Conservation (phyloP, 2,113 vertebrate species). For the Serilophus lunatus region DNA sequence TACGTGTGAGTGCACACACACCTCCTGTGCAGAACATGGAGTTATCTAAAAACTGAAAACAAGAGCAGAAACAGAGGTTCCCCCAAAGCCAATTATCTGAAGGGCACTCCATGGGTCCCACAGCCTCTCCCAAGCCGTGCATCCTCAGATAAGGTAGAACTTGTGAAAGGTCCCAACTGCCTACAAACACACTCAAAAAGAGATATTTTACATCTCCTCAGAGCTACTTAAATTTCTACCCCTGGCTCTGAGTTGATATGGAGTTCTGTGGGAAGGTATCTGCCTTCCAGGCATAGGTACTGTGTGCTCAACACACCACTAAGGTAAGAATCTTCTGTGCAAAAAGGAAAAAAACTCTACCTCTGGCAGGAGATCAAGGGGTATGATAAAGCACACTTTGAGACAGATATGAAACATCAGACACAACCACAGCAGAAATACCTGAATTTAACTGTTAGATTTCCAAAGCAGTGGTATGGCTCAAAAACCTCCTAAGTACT, state of each 20-base stretch:
- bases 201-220: neutral
- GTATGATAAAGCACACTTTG: neutral
- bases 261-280: neutral
- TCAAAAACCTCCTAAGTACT: neutral
- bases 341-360: neutral
- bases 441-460: neutral
- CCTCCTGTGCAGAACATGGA: neutral
- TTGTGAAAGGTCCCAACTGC: neutral
- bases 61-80: neutral
- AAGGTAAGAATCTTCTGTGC: neutral
- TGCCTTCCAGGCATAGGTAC: neutral
- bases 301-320: neutral
- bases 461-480: neutral
- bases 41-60: neutral
- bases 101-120: neutral
- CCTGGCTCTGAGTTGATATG: neutral
- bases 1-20: fast-evolving
- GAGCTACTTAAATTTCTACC: neutral
- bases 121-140: fast-evolving
- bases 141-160: neutral
- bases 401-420: neutral
- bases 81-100: neutral
- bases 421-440: neutral
- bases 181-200: neutral
- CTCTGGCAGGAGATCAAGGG: neutral